phyloP scores from a whole-genome alignment of 92 coral and sea anemone genomes.

The Porites divaricata region DNA sequence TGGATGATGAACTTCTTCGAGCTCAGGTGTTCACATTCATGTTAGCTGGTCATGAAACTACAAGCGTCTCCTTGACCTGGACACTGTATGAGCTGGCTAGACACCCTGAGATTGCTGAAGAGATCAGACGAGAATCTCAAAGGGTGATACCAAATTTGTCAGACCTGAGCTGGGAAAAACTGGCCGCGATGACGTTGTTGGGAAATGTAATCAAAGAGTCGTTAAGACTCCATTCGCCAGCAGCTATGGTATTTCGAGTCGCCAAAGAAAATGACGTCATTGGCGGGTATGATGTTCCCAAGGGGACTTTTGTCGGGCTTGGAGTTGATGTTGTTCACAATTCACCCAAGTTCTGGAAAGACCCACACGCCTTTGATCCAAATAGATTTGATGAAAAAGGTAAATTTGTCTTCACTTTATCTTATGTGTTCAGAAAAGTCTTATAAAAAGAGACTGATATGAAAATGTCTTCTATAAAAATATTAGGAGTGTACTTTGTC shows the following conservation, averaged over 20 bases:
- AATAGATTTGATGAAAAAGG: slow-evolving; percentile 61
- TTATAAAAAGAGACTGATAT: too few species aligned
- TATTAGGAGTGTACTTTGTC: too few species aligned
- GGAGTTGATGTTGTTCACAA: slow-evolving; percentile 57
- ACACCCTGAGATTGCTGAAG: slow-evolving; percentile 66
- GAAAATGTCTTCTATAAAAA: too few species aligned
- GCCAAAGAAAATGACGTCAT: slow-evolving; percentile 50
- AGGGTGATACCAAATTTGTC: slow-evolving; percentile 36
- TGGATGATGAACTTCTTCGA: slow-evolving; percentile 63
- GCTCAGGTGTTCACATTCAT: slow-evolving; percentile 57
- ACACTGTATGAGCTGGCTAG: slow-evolving; percentile 73
- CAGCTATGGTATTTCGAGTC: slow-evolving; percentile 17
- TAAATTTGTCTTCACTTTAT: neutral
- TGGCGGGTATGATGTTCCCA: slow-evolving; percentile 68
- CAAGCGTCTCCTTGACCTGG: slow-evolving; percentile 71
- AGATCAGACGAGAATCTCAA: slow-evolving; percentile 51
- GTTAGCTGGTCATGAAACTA: slow-evolving; percentile 83
- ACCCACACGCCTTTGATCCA: slow-evolving; percentile 74
- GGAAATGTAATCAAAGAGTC: slow-evolving; percentile 76
- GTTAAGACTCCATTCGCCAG: slow-evolving; percentile 70
- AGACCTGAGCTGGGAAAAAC: slow-evolving; percentile 55
- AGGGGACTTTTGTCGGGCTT: slow-evolving; percentile 54
- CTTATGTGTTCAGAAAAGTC: too few species aligned
- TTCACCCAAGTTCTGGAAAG: slow-evolving; percentile 66
- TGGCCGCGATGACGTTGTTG: slow-evolving; percentile 69